These are phyloP conservation scores for Agonopterix heracliana DNA, from an alignment of 2,888 invertebrate species.

Conservation along the genomic window DNA sequence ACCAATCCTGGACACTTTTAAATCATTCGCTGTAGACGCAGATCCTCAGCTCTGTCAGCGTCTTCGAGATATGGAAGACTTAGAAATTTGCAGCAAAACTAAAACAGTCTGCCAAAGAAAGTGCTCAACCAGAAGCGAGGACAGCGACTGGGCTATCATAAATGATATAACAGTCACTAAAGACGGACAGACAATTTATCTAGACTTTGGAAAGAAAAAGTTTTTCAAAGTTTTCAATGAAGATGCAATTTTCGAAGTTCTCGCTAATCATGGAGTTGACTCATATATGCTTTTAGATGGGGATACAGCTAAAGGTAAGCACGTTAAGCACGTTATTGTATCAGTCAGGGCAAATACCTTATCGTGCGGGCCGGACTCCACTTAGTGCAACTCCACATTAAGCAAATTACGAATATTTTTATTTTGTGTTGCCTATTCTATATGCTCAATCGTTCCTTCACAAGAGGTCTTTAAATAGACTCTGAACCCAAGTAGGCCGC, in stretches of 20 bases:
- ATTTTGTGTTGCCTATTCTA: too few relatives aligned
- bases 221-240: conserved; percentile 68
- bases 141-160: conserved; percentile 46
- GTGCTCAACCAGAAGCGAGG: conserved; percentile 35
- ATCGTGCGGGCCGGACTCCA: too few relatives aligned
- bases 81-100: conserved; percentile 33
- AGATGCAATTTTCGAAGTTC: conserved; percentile 62
- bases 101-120: conserved; percentile 35
- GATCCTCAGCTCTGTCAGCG: conserved; percentile 60
- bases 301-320: conserved; percentile 82
- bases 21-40: conserved; percentile 80
- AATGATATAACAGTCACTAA: conserved; percentile 20
- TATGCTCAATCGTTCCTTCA: too few relatives aligned
- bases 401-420: too few relatives aligned
- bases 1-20: conserved; percentile 85
- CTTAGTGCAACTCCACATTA: too few relatives aligned
- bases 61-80: conserved; percentile 68
- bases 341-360: too few relatives aligned
- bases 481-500: too few relatives aligned
- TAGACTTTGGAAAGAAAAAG: conserved; percentile 60
- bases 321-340: too few relatives aligned
- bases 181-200: conserved; percentile 46
- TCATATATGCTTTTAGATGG: conserved; percentile 79
- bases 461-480: too few relatives aligned
- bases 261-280: conserved; percentile 51